Conservation (phyloP, 2,113 vertebrate species). For the Pontoporia blainvillei region DNA sequence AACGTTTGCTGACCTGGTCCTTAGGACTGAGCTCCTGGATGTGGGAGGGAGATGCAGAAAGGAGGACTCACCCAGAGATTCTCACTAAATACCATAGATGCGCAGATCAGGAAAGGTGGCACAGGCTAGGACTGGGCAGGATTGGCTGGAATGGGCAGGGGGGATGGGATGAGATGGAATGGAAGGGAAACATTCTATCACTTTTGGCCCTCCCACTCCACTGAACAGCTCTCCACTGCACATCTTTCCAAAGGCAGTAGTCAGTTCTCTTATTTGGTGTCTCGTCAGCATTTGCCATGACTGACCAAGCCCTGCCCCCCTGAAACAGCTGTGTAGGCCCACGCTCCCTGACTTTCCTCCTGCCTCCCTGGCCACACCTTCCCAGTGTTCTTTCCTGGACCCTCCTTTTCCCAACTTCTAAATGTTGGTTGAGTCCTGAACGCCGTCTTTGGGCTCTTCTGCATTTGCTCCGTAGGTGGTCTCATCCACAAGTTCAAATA, state of each 20-base stretch:
- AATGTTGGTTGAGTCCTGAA: neutral
- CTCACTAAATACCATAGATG: neutral
- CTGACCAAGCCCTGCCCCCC: neutral
- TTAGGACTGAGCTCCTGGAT: neutral
- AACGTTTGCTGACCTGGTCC: neutral
- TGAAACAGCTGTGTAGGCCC: neutral
- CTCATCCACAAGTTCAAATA: neutral
- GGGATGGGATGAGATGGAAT: neutral
- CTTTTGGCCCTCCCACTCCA: neutral
- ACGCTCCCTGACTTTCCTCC: neutral
- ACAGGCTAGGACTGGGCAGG: too few species aligned
- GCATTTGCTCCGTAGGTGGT: neutral
- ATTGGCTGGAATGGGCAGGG: too few species aligned
- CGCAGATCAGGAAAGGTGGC: accelerated
- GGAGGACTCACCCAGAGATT: neutral
- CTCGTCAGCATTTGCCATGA: accelerated
- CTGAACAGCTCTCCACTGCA: neutral
- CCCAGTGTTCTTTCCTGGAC: neutral
- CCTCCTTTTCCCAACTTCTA: neutral
- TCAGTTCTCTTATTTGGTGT: neutral
- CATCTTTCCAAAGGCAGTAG: too few species aligned
- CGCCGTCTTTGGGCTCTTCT: neutral
- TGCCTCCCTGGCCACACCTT: neutral
- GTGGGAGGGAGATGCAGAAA: neutral
- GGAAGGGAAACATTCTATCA: neutral